Base-by-base conservation (phyloP, 2,888 invertebrate genomes). In the Odontocerum albicorne region DNA sequence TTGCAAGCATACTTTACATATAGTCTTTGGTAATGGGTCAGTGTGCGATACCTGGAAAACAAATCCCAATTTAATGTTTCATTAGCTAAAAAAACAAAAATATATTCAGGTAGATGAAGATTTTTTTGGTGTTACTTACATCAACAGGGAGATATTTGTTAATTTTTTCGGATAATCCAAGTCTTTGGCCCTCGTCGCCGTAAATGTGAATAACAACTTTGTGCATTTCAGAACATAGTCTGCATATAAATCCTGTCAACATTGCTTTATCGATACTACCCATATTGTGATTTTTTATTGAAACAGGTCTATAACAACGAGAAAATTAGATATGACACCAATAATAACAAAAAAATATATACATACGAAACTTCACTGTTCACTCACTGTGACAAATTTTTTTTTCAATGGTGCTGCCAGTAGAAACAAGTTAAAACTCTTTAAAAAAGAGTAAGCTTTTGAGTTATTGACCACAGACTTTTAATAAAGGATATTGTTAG, bases 201-300 rank as follows among this genome's bases (percentile, higher is more conserved):
- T 90, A 91, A 63, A 91, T 87, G 70, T 91, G 91, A 64, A 91
- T 84, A 50, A 91, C 91, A 66, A 84, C 85, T 68, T 86, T 83
- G 72, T 90, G 90, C 85, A 90, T 88, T 79, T 90, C 89, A 22
- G 90, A 90, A 71, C 92, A 92, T 58, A 92, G 79, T 67, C 91
- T 84, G 73, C 92, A 92, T 67, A 92, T 85, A 75, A 89, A 92
- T 63, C 91, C 91, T 46, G 89, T 87, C 66, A 90, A 82, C 63
- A 88, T 82, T 47, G 88, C 91, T 74, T 85, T 85, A 65, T 87
- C 88, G 65, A 88, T 83, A 68, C 91, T 91, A 42, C 92, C 92
- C 92, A 92, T 91, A 66, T 65, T 73, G n/a, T n/a, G n/a, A n/a
- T n/a, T n/a, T n/a, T n/a, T 12, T n/a, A n/a, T n/a, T n/a, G n/a